Base-by-base conservation (phyloP, 2,888 invertebrate species). In the Globia sparganii region DNA sequence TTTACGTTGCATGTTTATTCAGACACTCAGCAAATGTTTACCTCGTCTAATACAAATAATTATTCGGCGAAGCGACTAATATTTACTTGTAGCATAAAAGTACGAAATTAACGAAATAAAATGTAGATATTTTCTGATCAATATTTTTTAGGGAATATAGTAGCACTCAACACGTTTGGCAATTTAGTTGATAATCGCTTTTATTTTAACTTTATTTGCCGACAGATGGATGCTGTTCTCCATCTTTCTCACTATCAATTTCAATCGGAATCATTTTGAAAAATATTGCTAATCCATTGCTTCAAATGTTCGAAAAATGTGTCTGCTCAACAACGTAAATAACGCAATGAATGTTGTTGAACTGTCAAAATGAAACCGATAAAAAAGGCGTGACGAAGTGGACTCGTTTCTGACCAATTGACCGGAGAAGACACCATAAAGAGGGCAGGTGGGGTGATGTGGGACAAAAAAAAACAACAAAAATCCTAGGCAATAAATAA, bases 21-120 rank as follows among this genome's bases (percentile, higher is more conserved):
- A 68, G n/a, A 58, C 76, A 40, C 31, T 49, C 46, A 21, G 66
- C 66, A 49, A 76, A 76, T 76, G n/a, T 76, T 77, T 78, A 77
- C 64, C 37, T 40, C 31, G 21, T 9, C 58, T 66, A 67, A 59
- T 21, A 49, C 31, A 67, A 77, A 40, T 67, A 37, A 18, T 37
- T 34, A 72, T 46, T 73, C 28, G 34, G n/a, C n/a, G 72, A 43
- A 4, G 4, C 34, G 5, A n/a, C 15, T 34, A 70, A 40, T 70
- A 70, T n/a, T 0, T 43, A 13, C 43, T 43, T 43, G 43, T 13
- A 43, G 13, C 40, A n/a, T n/a, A n/a, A n/a, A 37, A 2, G 40
- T 40, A 40, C 11, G 11, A 40, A 40, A 37, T 37, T 37, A 37
- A 37, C 46, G 46, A 67, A 53, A 34, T 34, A 46, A 34, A 49